Percentiles rank a stretch among this genome's conserved stretches.
These are phyloP conservation scores for Coryphaenoides rupestris DNA, from an alignment of 2,113 vertebrate genomes.

Conservation along the genomic window DNA sequence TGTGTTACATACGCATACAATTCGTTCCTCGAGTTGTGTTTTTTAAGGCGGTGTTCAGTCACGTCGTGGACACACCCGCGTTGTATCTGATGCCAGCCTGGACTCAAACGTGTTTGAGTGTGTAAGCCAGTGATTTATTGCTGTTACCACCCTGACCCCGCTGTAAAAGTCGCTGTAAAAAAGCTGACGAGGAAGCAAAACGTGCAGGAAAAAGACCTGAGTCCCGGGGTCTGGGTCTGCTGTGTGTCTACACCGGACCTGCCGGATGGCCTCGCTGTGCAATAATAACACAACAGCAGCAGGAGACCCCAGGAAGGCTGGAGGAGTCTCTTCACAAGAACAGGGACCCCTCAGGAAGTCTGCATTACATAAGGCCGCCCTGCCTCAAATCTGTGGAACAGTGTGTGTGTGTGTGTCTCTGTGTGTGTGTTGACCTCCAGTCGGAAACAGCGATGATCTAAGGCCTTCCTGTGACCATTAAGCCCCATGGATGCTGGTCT, in stretches of 20 bases:
- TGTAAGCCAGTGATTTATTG: too few relatives aligned
- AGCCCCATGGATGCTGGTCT: slow-evolving; percentile 47
- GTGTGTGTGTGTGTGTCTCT: slow-evolving; percentile 32
- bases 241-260: not conserved
- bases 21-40: too few relatives aligned
- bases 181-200: too few relatives aligned
- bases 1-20: too few relatives aligned
- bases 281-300: slow-evolving; percentile 28
- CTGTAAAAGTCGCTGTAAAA: too few relatives aligned
- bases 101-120: too few relatives aligned
- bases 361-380: slow-evolving; percentile 50
- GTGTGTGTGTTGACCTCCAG: slow-evolving; percentile 56
- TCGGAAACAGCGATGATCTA: slow-evolving; percentile 61
- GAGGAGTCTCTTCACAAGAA: not conserved
- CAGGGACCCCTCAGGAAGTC: slow-evolving; percentile 40
- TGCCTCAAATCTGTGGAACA: slow-evolving; percentile 20
- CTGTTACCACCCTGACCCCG: too few relatives aligned
- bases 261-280: slow-evolving; percentile 17
- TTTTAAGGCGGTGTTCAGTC: too few relatives aligned
- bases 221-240: too few relatives aligned
- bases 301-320: slow-evolving; percentile 43
- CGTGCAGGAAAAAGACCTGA: too few relatives aligned
- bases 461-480: slow-evolving; percentile 62
- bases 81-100: too few relatives aligned
- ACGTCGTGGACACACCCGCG: too few relatives aligned